Evolutionary conservation across 1,140 invertebrate genomes (phyloP).

Genomic region (Lepeophtheirus salmonis): DNA sequence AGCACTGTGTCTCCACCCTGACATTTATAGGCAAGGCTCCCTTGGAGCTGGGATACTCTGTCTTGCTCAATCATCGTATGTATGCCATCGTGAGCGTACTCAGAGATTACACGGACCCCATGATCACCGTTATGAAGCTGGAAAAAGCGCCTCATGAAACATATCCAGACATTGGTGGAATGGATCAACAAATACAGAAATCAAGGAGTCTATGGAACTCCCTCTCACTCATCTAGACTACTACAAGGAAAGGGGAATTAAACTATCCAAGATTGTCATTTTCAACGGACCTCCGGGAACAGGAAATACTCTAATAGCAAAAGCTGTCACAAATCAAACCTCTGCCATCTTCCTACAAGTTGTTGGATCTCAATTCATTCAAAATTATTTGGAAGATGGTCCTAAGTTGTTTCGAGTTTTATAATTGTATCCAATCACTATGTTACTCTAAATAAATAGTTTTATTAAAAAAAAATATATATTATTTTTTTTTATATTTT

Average conservation of each 20-base stretch:
- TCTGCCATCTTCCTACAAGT: slow-evolving; percentile 96
- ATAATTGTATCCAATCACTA: no score
- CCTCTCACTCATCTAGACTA: slow-evolving; percentile 98
- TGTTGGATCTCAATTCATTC: slow-evolving; percentile 95
- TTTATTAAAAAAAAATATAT: no score
- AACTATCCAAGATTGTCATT: slow-evolving; percentile 97
- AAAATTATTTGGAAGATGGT: slow-evolving; percentile 69
- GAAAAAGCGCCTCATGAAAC: slow-evolving; percentile 99
- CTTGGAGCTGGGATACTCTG: slow-evolving; percentile 94
- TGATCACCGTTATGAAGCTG: slow-evolving; percentile 99
- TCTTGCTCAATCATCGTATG: slow-evolving; percentile 91
- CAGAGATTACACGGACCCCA: slow-evolving; percentile 98
- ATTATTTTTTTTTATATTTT: no score
- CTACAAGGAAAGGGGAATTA: slow-evolving; percentile 99
- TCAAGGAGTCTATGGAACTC: slow-evolving; percentile 95
- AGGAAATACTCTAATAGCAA: slow-evolving; percentile 91
- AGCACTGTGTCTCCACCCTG: slow-evolving; percentile 97
- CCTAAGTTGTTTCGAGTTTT: slow-evolving; percentile 95
- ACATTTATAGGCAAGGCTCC: slow-evolving; percentile 99
- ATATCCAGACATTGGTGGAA: slow-evolving; percentile 95
- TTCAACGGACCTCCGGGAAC: slow-evolving; percentile 95
- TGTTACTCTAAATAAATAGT: no score
- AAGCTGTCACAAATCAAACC: slow-evolving; percentile 98
- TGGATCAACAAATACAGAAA: slow-evolving; percentile 99
- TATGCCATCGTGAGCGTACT: slow-evolving; percentile 97